phyloP scores from a whole-genome alignment of 2,888 invertebrate species.

The Troilus luridus region DNA sequence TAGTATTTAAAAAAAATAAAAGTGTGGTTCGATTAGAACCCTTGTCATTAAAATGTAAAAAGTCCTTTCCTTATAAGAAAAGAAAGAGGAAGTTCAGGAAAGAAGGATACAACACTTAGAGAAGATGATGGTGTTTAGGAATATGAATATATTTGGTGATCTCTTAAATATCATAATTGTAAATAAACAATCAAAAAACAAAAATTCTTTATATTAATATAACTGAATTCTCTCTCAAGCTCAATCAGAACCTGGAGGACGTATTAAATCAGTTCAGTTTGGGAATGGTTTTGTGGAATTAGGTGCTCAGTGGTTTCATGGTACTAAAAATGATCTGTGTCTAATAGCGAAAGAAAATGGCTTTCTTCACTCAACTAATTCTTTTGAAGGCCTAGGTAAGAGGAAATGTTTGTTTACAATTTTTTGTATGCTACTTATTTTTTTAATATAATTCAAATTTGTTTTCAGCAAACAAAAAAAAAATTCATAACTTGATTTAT shows the following conservation, averaged over 20 bases:
- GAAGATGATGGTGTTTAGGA: too few relatives aligned
- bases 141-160: too few relatives aligned
- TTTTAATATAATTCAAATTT: neutral
- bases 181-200: neutral
- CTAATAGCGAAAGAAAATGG: constrained; percentile 70
- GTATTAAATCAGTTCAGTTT: constrained; percentile 71
- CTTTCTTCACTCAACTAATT: constrained; percentile 71
- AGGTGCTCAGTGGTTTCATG: constrained; percentile 79
- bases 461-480: neutral
- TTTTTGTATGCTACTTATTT: neutral
- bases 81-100: too few relatives aligned
- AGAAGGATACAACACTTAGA: too few relatives aligned
- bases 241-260: constrained; percentile 72
- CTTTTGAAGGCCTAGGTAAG: constrained; percentile 74
- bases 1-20: too few relatives aligned
- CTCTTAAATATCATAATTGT: neutral
- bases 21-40: too few relatives aligned
- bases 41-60: too few relatives aligned
- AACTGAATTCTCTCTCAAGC: constrained; percentile 67
- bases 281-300: constrained; percentile 71
- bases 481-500: neutral
- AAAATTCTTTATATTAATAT: neutral
- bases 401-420: neutral
- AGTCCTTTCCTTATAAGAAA: too few relatives aligned
- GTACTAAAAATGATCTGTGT: constrained; percentile 72